Base-by-base conservation (phyloP, 2,797 vertebrate species). In the Acropternis orthonyx region DNA sequence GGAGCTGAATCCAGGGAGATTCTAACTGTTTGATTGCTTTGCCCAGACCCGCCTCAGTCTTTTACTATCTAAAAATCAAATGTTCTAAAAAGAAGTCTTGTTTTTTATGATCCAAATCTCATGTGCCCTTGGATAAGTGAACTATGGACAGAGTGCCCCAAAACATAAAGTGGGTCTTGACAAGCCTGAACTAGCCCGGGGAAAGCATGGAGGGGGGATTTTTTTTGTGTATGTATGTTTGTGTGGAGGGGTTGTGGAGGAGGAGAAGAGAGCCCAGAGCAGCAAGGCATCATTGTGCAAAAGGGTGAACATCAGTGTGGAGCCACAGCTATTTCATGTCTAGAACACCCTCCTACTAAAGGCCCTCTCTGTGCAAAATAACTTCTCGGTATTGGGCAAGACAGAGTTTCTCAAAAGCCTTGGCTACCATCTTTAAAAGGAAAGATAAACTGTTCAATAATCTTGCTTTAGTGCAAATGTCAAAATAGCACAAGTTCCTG, bases 1-100 rank as follows among this genome's bases (percentile, higher is more conserved):
- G 24, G 15, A 4, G 3, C 3, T 84, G 56, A 92, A 79, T 36
- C 37, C 67, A 80, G 6, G 27, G 26, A 74, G 37, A 24, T 62
- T 97, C 51, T 52, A 77, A 75, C 26, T 46, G 49, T 49, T 39
- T 71, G 44, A 59, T 5, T 88, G 48, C 48, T 96, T 95, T 4
- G 3, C 52, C 77, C 10, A 7, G 77, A 94, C 77, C 59, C 0
- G 0, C 56, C 74, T 95, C 3, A 1, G 19, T 81, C 66, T 71
- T 85, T 56, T 15, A 46, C 49, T 89, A 85, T 76, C 85, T 88
- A 48, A 93, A 86, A 88, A 93, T 86, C 94, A 92, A 73, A 89
- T 9, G 24, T 48, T 36, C 23, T 80, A 85, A 86, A 80, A 81
- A 68, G 59, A 11, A 52, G 19, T 61, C 68, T 69, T 73, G 62